phyloP scores from a whole-genome alignment of 2,888 invertebrate species.

The Leuctra nigra region DNA sequence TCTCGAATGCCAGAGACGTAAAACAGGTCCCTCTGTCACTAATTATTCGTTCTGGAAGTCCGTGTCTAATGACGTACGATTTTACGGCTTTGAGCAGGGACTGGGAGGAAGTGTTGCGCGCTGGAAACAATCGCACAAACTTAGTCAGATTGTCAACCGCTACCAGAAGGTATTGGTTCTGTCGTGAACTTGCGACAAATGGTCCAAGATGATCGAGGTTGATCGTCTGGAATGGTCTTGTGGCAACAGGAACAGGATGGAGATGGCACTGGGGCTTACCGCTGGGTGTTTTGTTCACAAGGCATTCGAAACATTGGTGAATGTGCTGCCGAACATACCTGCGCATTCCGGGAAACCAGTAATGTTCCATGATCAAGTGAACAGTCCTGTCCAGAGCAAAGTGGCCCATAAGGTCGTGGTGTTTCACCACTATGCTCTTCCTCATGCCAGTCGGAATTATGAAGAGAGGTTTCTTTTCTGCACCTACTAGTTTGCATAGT shows the following conservation, averaged over 20 bases:
- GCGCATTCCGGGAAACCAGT: no score
- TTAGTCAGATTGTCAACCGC: slow-evolving; percentile 38
- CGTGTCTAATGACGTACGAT: neutral
- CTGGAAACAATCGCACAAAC: slow-evolving; percentile 33
- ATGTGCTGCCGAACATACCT: slow-evolving; percentile 38
- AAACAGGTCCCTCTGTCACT: slow-evolving; percentile 35
- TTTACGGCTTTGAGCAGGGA: neutral
- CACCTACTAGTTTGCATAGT: slow-evolving; percentile 3
- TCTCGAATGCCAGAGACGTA: slow-evolving; percentile 35
- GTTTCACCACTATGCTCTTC: slow-evolving; percentile 18
- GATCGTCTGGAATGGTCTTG: slow-evolving; percentile 38
- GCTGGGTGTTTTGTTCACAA: slow-evolving; percentile 36
- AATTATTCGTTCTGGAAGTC: neutral
- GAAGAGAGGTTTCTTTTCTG: neutral
- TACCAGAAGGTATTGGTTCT: slow-evolving; percentile 36
- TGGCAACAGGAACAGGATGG: slow-evolving; percentile 39
- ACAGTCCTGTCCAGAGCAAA: slow-evolving; percentile 36
- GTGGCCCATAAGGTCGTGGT: slow-evolving; percentile 38
- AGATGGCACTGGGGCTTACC: no score
- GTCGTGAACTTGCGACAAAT: slow-evolving; percentile 34
- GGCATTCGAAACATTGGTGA: slow-evolving; percentile 37
- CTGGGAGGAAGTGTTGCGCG: neutral
- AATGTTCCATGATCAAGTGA: slow-evolving; percentile 32
- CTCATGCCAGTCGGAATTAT: slow-evolving; percentile 24
- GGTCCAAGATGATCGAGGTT: slow-evolving; percentile 41